Base-by-base conservation (phyloP, 30 jellyfish, hydroid and myxozoan species). In the Chironex yamaguchii region DNA sequence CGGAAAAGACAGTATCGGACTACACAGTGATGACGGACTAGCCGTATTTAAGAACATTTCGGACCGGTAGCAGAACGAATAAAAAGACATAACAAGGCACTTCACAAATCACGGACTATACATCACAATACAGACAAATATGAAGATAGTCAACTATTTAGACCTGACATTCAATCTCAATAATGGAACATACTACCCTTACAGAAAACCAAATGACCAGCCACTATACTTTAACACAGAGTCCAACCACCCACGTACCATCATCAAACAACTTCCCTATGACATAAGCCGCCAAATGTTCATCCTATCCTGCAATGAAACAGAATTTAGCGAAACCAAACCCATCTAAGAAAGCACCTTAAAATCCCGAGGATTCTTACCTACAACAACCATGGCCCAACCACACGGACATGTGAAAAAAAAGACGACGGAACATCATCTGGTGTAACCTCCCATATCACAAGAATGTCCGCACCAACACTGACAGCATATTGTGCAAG, bases 191-290 rank as follows among this genome's bases (percentile, higher is more conserved):
- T 70, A 4, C 24, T 17, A 53, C 64, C 97, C 96, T 22, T 89
- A 89, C 83, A 29, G 90, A 71, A 80, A 89, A 62, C 96, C 97
- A 48, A 71, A 82, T 36, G 83, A 89, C 88, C 73, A 51, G n/a
- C 85, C 78, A 25, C 84, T 89, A 50, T 81, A 79, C 85, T 52
- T 80, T 79, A 89, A 80, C 91, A 48, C 84, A 26, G 62, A 89
- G 31, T 89, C 91, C 17, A 90, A 90, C 54, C 92, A 90, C 58
- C 97, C 96, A 34, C 96, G 96, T 62, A 82, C 22, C 62, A 52
- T 90, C 21, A 71, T 65, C 68, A 83, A 74, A 63, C 87, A 69
- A 17, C 75, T 80, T 2, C 97, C 96, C 3, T 27, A 54, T 34
- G 77, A 90, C 23, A 51, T 72, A 62, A 74, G 35, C 63, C 66